Percentiles rank a stretch among this genome's conserved stretches.
These are phyloP conservation scores for Nesoenas mayeri DNA, from an alignment of 2,113 vertebrate genomes.

Conservation along the genomic window DNA sequence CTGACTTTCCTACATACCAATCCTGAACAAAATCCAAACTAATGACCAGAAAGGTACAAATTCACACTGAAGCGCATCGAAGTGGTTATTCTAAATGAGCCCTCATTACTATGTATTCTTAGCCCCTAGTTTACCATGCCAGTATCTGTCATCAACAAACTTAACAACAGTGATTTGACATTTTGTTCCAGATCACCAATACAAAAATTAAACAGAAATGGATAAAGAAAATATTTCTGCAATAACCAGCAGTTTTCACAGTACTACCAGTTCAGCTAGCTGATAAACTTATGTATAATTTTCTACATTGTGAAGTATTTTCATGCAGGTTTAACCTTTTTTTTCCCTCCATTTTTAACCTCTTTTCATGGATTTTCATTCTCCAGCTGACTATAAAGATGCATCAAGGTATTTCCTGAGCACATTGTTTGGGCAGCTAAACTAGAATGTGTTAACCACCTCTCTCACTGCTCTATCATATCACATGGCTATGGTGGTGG, in stretches of 20 bases:
- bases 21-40: neutral
- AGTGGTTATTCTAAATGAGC: neutral
- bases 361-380: neutral
- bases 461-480: neutral
- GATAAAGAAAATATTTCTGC: neutral
- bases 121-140: neutral
- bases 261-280: neutral
- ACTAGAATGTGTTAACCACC: neutral
- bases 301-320: neutral
- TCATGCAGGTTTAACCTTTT: neutral
- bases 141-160: neutral
- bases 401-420: neutral
- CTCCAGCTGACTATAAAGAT: neutral
- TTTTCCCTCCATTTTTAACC: neutral
- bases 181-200: neutral
- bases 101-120: neutral
- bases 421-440: neutral
- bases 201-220: neutral
- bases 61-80: neutral
- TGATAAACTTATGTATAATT: neutral
- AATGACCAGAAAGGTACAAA: neutral
- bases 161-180: neutral
- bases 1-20: neutral
- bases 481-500: neutral
- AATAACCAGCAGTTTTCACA: neutral